Conservation (phyloP, 2,888 invertebrate species). For the Ochropleura plecta region DNA sequence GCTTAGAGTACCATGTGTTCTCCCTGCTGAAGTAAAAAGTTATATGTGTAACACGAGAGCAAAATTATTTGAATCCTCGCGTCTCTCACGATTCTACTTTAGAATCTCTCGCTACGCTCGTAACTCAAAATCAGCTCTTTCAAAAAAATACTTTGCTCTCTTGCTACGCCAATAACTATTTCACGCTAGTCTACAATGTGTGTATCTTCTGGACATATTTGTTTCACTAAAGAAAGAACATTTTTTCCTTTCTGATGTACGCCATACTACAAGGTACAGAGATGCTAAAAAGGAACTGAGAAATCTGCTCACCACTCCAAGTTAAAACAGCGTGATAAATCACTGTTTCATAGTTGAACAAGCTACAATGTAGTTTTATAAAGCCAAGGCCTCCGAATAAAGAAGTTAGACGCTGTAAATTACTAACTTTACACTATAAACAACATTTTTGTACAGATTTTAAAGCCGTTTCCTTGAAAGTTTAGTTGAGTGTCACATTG, state of each 20-base stretch:
- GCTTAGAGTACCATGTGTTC: no score
- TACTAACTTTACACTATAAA: constrained; percentile 50
- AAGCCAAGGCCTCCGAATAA: constrained; percentile 20
- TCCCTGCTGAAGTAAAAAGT: no score
- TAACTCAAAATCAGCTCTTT: no score
- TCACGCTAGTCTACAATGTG: not conserved
- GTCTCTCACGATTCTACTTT: no score
- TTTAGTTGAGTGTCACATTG: constrained; percentile 45
- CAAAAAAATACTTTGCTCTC: no score
- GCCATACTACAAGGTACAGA: no score
- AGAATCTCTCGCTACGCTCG: no score
- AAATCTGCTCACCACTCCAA: constrained; percentile 5
- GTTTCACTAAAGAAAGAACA: not conserved
- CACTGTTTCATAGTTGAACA: constrained; percentile 26
- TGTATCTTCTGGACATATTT: not conserved
- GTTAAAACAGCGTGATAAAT: constrained; percentile 37
- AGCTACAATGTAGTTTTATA: constrained; percentile 46
- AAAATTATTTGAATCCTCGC: no score
- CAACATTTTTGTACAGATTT: constrained; percentile 48
- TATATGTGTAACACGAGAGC: no score
- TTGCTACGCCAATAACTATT: not conserved
- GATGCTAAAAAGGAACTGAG: not conserved
- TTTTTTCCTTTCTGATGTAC: not conserved
- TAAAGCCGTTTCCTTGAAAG: constrained; percentile 33
- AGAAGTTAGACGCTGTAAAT: constrained; percentile 53